These are phyloP conservation scores for Lutraria rhynchaena DNA, from an alignment of 1,140 invertebrate species.

Conservation along the genomic window DNA sequence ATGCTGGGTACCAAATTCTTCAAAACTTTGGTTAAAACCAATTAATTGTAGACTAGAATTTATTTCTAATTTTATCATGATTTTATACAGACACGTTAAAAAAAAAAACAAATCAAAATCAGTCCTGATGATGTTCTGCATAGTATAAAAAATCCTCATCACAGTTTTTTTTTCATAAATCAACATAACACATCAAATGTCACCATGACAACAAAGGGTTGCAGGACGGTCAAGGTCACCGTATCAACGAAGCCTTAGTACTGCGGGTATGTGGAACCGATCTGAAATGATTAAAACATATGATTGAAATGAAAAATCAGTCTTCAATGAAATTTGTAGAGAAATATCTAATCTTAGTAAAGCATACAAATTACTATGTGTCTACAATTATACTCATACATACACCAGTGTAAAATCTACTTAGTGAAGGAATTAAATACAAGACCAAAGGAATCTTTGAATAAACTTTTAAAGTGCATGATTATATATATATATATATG, in stretches of 20 bases:
- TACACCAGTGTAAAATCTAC: too few relatives aligned
- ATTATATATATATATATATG: too few relatives aligned
- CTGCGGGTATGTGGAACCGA: constrained; percentile 62
- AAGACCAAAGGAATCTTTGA: too few relatives aligned
- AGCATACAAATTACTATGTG: too few relatives aligned
- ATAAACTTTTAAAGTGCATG: too few relatives aligned
- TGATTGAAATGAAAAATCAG: too few relatives aligned
- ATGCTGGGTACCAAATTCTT: neutral
- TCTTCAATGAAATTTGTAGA: too few relatives aligned
- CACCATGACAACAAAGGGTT: constrained; percentile 5
- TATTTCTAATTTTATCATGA: constrained; percentile 24
- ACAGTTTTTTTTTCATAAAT: constrained; percentile 12
- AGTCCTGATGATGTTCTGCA: constrained; percentile 46
- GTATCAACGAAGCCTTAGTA: constrained; percentile 59
- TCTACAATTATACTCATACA: too few relatives aligned
- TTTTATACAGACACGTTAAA: constrained; percentile 23
- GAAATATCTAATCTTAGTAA: too few relatives aligned
- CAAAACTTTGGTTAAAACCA: neutral
- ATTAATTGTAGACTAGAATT: constrained; percentile 11
- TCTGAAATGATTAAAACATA: too few relatives aligned
- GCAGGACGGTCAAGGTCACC: constrained; percentile 41
- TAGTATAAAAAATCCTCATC: constrained; percentile 30
- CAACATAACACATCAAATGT: neutral
- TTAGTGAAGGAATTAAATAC: too few relatives aligned
- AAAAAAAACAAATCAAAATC: constrained; percentile 24